These are phyloP conservation scores for Dromas ardeola DNA, from an alignment of 2,113 vertebrate genomes.

Conservation along the genomic window DNA sequence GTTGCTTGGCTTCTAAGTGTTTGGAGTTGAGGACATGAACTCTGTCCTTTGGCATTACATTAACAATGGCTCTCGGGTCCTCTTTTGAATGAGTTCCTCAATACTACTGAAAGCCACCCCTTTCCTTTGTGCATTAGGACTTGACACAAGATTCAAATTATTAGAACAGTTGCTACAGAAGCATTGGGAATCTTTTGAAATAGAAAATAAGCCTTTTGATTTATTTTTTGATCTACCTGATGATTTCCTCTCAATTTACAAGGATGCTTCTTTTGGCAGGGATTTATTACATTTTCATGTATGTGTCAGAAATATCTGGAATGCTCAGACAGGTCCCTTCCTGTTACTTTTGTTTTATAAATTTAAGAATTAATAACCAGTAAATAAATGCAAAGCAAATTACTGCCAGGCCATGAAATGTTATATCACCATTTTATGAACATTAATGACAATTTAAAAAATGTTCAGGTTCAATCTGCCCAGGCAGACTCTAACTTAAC, in stretches of 20 bases:
- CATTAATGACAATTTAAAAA: not conserved
- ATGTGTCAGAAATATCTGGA: not conserved
- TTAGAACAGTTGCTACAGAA: not conserved
- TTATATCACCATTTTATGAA: not conserved
- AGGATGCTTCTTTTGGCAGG: not conserved
- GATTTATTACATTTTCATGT: not conserved
- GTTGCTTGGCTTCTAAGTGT: not conserved
- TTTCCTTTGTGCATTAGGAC: not conserved
- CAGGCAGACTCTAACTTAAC: not conserved
- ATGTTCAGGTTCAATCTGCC: not conserved
- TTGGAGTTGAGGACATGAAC: not conserved
- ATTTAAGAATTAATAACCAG: not conserved
- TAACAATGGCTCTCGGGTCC: not conserved
- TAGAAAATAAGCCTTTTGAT: not conserved
- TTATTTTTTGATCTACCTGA: not conserved
- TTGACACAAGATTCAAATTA: not conserved
- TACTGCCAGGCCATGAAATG: constrained; percentile 5
- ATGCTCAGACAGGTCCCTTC: not conserved
- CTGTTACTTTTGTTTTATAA: not conserved
- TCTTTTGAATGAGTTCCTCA: not conserved
- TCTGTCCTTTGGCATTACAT: not conserved
- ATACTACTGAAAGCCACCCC: not conserved
- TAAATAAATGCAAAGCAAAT: constrained; percentile 4
- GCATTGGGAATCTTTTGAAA: not conserved
- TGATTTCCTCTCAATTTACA: not conserved